A percentile compares a stretch with the other conserved stretches of the same genome.
These are phyloP conservation scores for Ferdinandea cuprea DNA, from an alignment of 2,888 invertebrate species.

Conservation along the genomic window DNA sequence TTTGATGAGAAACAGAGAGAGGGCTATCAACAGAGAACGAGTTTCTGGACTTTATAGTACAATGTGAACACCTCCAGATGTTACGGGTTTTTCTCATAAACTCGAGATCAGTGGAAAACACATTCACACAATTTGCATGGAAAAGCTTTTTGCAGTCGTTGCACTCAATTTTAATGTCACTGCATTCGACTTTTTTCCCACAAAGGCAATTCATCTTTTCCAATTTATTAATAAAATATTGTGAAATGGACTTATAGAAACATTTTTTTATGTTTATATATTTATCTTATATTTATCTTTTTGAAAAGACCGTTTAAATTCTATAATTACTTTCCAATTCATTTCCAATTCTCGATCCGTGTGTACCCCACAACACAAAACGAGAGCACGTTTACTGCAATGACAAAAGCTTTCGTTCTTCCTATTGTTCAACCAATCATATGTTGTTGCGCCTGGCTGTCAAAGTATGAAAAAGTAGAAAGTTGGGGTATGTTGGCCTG, in stretches of 20 bases:
- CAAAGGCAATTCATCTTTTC: conserved; percentile 19
- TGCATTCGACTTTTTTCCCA: conserved; percentile 22
- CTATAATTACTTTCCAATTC: not conserved
- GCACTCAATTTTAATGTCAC: too few relatives aligned
- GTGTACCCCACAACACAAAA: conserved; percentile 14
- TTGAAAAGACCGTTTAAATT: not conserved
- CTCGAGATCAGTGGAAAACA: conserved; percentile 13
- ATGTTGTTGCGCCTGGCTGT: too few relatives aligned
- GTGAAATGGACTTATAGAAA: not conserved
- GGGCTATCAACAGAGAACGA: conserved; percentile 14
- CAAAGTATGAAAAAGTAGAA: too few relatives aligned
- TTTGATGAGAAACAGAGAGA: not conserved
- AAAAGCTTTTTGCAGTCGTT: conserved; percentile 21
- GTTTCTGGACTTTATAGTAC: not conserved
- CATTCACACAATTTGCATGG: conserved; percentile 28
- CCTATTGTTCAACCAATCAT: too few relatives aligned
- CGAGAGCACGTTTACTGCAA: too few relatives aligned
- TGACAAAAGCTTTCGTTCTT: too few relatives aligned
- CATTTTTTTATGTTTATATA: too few relatives aligned
- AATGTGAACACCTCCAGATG: conserved; percentile 16
- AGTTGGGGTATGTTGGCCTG: too few relatives aligned
- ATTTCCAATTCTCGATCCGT: conserved; percentile 1
- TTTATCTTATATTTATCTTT: not conserved
- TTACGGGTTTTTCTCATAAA: conserved; percentile 17
- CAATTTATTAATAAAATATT: not conserved